Evolutionary conservation across 2,113 vertebrate genomes (phyloP).

Genomic region (Chaetura pelagica): DNA sequence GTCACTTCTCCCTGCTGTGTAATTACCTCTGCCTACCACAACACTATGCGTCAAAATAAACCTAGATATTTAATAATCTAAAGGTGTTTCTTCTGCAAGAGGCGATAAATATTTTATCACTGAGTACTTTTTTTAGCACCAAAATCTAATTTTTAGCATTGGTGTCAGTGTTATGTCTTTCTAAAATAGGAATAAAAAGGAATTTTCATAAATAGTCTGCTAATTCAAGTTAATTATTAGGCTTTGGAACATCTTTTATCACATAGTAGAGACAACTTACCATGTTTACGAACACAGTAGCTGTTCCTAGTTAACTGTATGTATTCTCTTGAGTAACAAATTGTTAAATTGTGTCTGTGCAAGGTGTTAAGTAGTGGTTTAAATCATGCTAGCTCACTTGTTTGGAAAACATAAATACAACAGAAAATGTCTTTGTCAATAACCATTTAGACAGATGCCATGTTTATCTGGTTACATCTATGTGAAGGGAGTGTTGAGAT

Average conservation of each 20-base stretch:
- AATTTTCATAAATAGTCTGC: background rate
- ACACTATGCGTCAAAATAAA: background rate
- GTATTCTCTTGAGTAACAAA: background rate
- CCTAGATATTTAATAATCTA: background rate
- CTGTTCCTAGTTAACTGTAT: background rate
- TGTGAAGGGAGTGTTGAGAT: background rate
- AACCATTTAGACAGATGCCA: background rate
- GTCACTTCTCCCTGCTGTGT: slow-evolving; percentile 13
- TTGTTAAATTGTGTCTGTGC: background rate
- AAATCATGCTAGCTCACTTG: background rate
- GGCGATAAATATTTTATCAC: background rate
- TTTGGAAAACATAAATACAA: background rate
- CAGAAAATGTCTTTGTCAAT: background rate
- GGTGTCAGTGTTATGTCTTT: background rate
- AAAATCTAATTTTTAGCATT: slow-evolving; percentile 13
- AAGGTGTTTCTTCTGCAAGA: background rate
- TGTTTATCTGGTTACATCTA: background rate
- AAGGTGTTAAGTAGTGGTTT: background rate
- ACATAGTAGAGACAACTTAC: background rate
- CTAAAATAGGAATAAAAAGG: background rate
- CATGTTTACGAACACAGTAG: background rate
- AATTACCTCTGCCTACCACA: slow-evolving; percentile 6
- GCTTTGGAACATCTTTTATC: background rate
- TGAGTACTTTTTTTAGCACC: background rate
- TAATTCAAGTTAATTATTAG: background rate